Evolutionary conservation across 2,113 vertebrate genomes (phyloP).

Genomic region (Alethe castanea): DNA sequence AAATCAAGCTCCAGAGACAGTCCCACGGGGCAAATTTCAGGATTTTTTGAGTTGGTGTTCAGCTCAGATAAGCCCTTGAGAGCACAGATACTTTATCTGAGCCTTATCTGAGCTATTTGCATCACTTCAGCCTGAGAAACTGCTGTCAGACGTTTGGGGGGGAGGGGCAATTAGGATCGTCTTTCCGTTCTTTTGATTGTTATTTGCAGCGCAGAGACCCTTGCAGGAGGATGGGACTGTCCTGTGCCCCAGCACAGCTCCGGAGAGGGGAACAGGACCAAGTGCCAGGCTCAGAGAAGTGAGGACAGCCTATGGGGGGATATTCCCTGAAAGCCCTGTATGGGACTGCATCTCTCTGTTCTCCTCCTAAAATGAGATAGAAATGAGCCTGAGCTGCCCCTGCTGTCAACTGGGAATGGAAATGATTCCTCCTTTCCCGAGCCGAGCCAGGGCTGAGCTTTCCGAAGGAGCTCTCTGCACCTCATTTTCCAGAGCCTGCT

Average conservation of each 20-base stretch:
- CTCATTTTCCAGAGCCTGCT: neutral
- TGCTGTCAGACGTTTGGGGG: neutral
- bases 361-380: neutral
- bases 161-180: neutral
- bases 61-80: slow-evolving; percentile 41
- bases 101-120: slow-evolving; percentile 65
- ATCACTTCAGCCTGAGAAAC: slow-evolving; percentile 44
- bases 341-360: neutral
- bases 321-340: neutral
- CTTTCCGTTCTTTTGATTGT: neutral
- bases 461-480: neutral
- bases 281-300: neutral
- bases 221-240: neutral
- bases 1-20: slow-evolving; percentile 8
- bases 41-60: slow-evolving; percentile 36
- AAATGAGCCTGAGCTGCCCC: neutral
- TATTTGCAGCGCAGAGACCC: neutral
- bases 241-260: neutral
- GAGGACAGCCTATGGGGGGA: neutral
- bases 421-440: neutral
- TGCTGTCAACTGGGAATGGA: neutral
- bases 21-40: slow-evolving; percentile 41
- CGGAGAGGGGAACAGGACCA: neutral
- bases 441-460: neutral
- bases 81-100: slow-evolving; percentile 54